Evolutionary conservation across 2,888 invertebrate species (phyloP), one percentile per base, ranked within the genome.

Genomic region (Thelaira solivaga): DNA sequence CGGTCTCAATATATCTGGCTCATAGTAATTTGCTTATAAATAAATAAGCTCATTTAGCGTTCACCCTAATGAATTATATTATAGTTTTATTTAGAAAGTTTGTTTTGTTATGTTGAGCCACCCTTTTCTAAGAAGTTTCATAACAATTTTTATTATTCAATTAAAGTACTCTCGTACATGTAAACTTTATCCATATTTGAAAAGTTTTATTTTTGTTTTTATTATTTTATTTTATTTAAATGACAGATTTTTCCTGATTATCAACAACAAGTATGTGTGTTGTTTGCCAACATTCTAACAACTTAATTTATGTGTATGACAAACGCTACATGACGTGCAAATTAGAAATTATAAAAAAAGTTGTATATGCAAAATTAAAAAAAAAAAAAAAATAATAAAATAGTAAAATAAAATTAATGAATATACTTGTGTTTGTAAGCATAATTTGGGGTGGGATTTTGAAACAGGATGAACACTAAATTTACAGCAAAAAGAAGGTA

Each of bases 251-350:
- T 11, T 8, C 22, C 43, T n/a, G 43, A 43, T 16, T 29, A n/a
- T 10, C 26, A 26, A 11, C 45, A 45, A n/a, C 24, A 7, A 7
- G 26, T 49, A 26, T 34, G 31, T 22, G 7, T 39, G 13, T 49
- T 36, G 16, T 11, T 43, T 67, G 51, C 24, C 43, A 55, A 55
- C 41, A n/a, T 55, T 55, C 41, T 55, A 67, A 45, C 55, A 55
- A 34, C 24, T 68, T 68, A 43, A 67, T 74, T 61, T 55, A 75
- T 75, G 45, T 51, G 53, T 55, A 62, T 45, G 59, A 55, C 61
- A 62, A 68, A 75, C 53, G 68, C 61, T 36, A 75, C 24, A 47
- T 75, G 26, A 55, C 67, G 74, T 68, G 68, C 20, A 24, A 34
- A 61, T 51, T 43, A 16, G 16, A 71, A 51, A 51, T 71, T 51